phyloP scores from a whole-genome alignment of 35 echinoderm and acorn worm genomes.

The Ophioderma brevispina region DNA sequence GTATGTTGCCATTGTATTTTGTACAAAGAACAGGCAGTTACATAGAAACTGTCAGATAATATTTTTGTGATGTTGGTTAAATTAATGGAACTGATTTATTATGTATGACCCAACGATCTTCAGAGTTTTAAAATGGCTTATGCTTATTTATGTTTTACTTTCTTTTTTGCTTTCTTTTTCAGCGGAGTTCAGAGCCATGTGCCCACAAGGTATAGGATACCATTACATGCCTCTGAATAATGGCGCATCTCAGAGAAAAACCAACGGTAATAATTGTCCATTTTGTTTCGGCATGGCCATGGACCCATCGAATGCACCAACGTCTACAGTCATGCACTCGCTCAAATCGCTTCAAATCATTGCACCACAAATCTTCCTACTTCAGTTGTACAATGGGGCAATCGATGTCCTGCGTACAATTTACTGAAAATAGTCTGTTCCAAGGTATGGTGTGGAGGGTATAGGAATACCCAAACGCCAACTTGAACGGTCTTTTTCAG shows the following conservation, averaged over 20 bases:
- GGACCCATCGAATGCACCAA: neutral
- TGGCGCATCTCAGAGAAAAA: neutral
- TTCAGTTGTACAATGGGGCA: too few relatives aligned
- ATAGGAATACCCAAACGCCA: too few relatives aligned
- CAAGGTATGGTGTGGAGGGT: too few relatives aligned
- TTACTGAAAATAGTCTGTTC: too few relatives aligned
- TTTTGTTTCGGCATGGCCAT: constrained; percentile 1
- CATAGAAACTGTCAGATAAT: neutral
- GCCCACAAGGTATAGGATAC: constrained; percentile 93
- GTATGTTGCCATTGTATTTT: too few relatives aligned
- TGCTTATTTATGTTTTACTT: too few relatives aligned
- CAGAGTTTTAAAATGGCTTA: too few relatives aligned
- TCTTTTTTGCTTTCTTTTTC: constrained; percentile 33
- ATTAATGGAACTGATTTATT: too few relatives aligned
- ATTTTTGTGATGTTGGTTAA: neutral
- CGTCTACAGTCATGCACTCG: neutral
- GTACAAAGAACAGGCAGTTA: too few relatives aligned
- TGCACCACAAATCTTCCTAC: neutral
- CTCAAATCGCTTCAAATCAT: neutral
- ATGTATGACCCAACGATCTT: too few relatives aligned
- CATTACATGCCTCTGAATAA: constrained; percentile 59
- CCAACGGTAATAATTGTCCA: constrained; percentile 70
- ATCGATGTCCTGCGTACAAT: too few relatives aligned
- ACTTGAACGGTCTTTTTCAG: too few relatives aligned
- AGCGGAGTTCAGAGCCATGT: constrained; percentile 89